Evolutionary conservation across 1,140 invertebrate genomes (phyloP), one percentile per base, ranked within the genome.

Genomic region (Drosophila erecta): DNA sequence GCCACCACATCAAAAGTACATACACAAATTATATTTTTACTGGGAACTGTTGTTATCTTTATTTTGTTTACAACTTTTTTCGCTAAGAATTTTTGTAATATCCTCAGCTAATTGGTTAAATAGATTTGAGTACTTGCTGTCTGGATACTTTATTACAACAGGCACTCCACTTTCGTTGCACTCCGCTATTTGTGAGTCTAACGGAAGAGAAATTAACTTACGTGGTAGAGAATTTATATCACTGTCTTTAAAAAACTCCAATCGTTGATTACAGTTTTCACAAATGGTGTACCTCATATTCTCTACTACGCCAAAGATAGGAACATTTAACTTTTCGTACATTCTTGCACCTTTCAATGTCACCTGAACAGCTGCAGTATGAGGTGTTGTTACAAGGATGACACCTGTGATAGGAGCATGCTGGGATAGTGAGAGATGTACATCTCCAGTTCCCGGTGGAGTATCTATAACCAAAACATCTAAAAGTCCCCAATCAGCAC

Each of bases 361-460:
- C 37, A 98, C 97, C 84, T 97, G 94, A 5, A 98, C 78, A 0
- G 97, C 95, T 6, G 97, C 95, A 55, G 94, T 94, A 92, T 98
- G 97, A 0, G 97, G 97, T 2, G 97, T 98, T 14, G 96, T 97
- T 0, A 98, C 96, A 30, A 98, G 92, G 7, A 98, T 74, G 7
- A 95, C 96, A 27, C 96, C 96, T 93, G 91, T 56, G 87, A 99
- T 95, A 12, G 96, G 96, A 40, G 98, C 93, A 92, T 97, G 97
- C 92, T 99, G 98, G 54, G 96, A 93, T 0, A 98, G 94, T 1
- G 97, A 97, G 6, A 98, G 92, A 90, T 98, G 97, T 2, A 97
- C 97, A 92, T 98, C 97, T 4, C 97, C 97, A 3, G 97, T 98
- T 53, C 97, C 97, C 0, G 97, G 97, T 3, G 97, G 97, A 60